Evolutionary conservation across 2,888 invertebrate species (phyloP).

Genomic region (Argyresthia albistria): DNA sequence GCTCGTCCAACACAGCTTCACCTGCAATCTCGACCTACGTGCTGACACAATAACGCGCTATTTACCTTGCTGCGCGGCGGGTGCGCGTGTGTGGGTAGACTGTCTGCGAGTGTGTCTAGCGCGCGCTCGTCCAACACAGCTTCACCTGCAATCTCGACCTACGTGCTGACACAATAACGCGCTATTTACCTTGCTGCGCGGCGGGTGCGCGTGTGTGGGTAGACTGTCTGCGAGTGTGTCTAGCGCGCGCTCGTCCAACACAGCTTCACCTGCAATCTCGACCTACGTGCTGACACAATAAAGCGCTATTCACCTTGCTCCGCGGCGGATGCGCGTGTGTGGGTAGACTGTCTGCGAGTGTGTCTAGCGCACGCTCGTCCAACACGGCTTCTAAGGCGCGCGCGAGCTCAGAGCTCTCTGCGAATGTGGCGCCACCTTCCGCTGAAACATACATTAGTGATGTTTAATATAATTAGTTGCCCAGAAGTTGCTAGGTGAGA

Average conservation of each 20-base stretch:
- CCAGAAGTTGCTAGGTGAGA: neutral
- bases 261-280: conserved; percentile 84
- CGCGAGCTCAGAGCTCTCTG: conserved; percentile 91
- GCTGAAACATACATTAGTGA: conserved; percentile 27
- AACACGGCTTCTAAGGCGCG: conserved; percentile 82
- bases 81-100: no score
- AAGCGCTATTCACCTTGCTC: no score
- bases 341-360: conserved; percentile 55
- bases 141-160: conserved; percentile 86
- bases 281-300: conserved; percentile 78
- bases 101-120: conserved; percentile 64
- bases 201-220: neutral
- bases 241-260: conserved; percentile 72
- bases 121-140: conserved; percentile 75
- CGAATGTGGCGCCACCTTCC: conserved; percentile 72
- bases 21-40: conserved; percentile 89
- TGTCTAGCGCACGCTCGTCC: conserved; percentile 70
- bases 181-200: no score
- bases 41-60: no score
- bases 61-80: no score
- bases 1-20: conserved; percentile 78
- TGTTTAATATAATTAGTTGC: neutral
- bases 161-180: conserved; percentile 71
- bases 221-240: conserved; percentile 66
- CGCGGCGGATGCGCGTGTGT: no score